Evolutionary conservation across 2,888 invertebrate species (phyloP).

Genomic region (Polydrusus cervinus): DNA sequence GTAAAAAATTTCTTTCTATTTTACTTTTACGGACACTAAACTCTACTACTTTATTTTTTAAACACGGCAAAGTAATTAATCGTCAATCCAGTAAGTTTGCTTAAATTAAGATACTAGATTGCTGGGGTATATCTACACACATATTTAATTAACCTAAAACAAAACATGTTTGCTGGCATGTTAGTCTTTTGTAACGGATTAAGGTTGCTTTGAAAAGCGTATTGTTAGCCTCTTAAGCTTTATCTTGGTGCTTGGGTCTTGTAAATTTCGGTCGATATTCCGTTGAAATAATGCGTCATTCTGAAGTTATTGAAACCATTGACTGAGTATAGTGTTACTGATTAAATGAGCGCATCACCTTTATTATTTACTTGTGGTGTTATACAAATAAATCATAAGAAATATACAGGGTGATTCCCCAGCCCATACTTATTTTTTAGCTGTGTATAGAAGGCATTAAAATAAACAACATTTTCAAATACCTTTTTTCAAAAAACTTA

Average conservation of each 20-base stretch:
- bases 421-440: too few species aligned
- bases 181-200: conserved; percentile 16
- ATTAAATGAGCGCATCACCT: too few species aligned
- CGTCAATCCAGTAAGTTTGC: neutral
- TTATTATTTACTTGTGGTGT: too few species aligned
- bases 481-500: too few species aligned
- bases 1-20: too few species aligned
- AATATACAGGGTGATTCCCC: too few species aligned
- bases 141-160: conserved; percentile 30
- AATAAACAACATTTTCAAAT: too few species aligned
- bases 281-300: neutral
- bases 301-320: neutral
- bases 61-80: neutral
- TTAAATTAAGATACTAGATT: neutral
- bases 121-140: neutral
- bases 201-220: conserved; percentile 16
- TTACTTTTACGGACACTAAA: too few species aligned
- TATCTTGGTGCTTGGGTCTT: neutral
- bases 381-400: too few species aligned
- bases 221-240: conserved; percentile 22
- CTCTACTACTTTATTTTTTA: too few species aligned
- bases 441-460: too few species aligned
- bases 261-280: neutral
- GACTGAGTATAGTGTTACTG: too few species aligned
- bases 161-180: conserved; percentile 5